Percentiles rank a stretch among this genome's conserved stretches.
Evolutionary conservation across 2,888 invertebrate genomes (phyloP).

Genomic region (Sinhomidia bicolor): DNA sequence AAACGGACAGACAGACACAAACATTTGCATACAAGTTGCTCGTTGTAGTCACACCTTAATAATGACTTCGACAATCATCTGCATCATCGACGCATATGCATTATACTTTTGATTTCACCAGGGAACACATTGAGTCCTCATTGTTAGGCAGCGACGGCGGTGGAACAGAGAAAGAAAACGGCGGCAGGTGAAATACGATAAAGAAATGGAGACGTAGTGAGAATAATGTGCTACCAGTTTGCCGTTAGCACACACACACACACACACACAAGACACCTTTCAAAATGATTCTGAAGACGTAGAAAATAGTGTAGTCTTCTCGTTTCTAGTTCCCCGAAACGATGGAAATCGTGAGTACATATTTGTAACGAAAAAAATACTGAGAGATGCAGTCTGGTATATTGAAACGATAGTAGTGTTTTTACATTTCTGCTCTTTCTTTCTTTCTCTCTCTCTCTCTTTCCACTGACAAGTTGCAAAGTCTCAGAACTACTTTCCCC

Average conservation of each 20-base stretch:
- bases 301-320: background rate
- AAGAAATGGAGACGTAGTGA: conserved; percentile 12
- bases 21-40: no score
- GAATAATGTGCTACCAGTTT: conserved; percentile 33
- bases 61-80: background rate
- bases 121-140: conserved; percentile 60
- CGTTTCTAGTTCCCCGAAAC: background rate
- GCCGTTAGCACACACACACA: conserved; percentile 9
- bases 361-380: background rate
- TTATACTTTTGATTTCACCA: conserved; percentile 52
- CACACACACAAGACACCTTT: conserved; percentile 18
- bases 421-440: background rate
- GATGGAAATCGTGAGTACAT: background rate
- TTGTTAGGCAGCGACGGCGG: conserved; percentile 21
- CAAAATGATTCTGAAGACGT: conserved; percentile 31
- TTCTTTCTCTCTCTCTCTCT: background rate
- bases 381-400: background rate
- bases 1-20: no score
- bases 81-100: conserved; percentile 32
- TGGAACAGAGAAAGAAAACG: background rate
- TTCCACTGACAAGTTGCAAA: conserved; percentile 1
- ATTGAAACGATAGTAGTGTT: background rate
- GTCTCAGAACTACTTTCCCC: conserved; percentile 48
- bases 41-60: no score
- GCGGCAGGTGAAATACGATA: background rate